Conservation (phyloP, 2,113 vertebrate genomes). For the Cynoglossus semilaevis region DNA sequence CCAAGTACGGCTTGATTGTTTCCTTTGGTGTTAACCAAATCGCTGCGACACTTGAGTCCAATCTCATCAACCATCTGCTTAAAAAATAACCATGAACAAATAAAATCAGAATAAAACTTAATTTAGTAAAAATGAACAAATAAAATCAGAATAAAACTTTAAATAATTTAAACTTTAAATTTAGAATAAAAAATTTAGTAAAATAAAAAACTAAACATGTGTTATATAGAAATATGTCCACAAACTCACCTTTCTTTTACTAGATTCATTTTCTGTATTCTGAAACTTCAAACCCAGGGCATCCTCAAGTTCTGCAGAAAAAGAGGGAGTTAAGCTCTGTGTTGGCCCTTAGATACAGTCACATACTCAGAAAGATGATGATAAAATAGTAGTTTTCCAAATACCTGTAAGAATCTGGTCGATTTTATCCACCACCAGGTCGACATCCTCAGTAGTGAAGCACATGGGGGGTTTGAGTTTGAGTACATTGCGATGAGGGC, state of each 20-base stretch:
- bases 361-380: too few relatives aligned
- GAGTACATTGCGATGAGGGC: conserved; percentile 90
- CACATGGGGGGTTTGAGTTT: conserved; percentile 98
- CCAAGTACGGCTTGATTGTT: conserved; percentile 45
- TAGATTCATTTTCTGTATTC: conserved; percentile 37
- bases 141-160: not conserved
- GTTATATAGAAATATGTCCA: not conserved
- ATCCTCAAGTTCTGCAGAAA: conserved; percentile 81
- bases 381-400: too few relatives aligned
- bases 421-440: conserved; percentile 81
- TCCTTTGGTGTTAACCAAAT: conserved; percentile 52
- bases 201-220: not conserved
- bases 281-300: conserved; percentile 52
- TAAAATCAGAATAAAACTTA: not conserved
- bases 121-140: conserved; percentile 1
- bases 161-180: too few relatives aligned
- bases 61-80: conserved; percentile 54
- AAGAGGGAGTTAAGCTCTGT: conserved; percentile 4
- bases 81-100: conserved; percentile 11
- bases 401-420: conserved; percentile 87
- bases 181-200: too few relatives aligned
- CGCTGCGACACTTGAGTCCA: conserved; percentile 29
- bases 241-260: conserved; percentile 77
- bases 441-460: conserved; percentile 85
- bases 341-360: not conserved